A percentile compares a stretch with the other conserved stretches of the same genome.
Conservation (phyloP, 2,113 vertebrate genomes). For the Empidonax alnorum region DNA sequence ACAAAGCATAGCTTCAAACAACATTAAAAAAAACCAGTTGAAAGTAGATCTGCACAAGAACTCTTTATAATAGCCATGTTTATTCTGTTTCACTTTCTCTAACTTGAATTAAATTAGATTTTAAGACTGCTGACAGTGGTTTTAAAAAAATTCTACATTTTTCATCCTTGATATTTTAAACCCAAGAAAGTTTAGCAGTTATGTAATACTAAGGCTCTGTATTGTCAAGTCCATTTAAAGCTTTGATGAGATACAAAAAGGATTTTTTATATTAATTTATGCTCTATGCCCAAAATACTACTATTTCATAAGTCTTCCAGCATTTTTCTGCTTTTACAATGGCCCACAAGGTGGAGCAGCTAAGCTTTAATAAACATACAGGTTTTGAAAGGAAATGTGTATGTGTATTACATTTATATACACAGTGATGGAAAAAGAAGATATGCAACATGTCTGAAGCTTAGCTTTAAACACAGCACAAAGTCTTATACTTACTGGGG, state of each 20-base stretch:
- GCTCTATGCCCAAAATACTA: not conserved
- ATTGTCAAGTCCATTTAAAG: not conserved
- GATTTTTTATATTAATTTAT: not conserved
- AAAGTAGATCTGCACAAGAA: not conserved
- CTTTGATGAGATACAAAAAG: not conserved
- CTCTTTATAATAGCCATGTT: not conserved
- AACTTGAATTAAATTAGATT: not conserved
- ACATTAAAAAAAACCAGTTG: not conserved
- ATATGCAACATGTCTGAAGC: not conserved
- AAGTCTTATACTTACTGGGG: not conserved
- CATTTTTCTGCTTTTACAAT: not conserved
- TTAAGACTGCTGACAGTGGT: not conserved
- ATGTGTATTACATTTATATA: not conserved
- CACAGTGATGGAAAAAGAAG: not conserved
- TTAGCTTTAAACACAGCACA: not conserved
- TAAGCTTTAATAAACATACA: not conserved
- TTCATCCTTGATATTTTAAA: not conserved
- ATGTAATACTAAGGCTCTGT: not conserved
- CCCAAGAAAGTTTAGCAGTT: not conserved
- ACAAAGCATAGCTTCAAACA: not conserved
- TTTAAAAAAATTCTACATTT: not conserved
- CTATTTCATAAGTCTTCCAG: not conserved
- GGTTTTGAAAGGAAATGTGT: not conserved
- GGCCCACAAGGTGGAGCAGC: constrained; percentile 51
- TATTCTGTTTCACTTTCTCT: not conserved